Evolutionary conservation across 2,797 vertebrate species (phyloP), one percentile per base, ranked within the genome.

Genomic region (Eleutherodactylus coqui): DNA sequence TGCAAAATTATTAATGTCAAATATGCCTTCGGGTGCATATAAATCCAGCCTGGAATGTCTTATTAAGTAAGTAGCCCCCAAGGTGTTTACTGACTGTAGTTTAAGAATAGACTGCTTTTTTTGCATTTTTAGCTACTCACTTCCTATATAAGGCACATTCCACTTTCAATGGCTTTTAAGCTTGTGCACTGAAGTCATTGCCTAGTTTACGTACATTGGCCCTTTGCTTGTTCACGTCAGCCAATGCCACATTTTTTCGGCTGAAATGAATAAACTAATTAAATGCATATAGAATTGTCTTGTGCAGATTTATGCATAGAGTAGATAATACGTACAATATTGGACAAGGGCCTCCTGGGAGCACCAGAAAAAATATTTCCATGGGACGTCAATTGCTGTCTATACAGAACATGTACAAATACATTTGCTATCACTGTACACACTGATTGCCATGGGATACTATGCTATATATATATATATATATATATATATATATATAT

Each of bases 1-100:
- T 80, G 78, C 58, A 80, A 80, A 79, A 67, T 80, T 79, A 80
- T 80, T 80, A 80, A 80, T 80, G 78, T 45, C 78, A 80, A 80
- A 64, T 67, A 47, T 80, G 36, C 78, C 78, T 64, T 43, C 9
- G 32, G 78, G 78, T 41, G 55, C 41, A 32, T 62, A 64, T 32
- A 80, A 62, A 67, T 80, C 60, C 58, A 64, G 78, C 78, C 41
- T 49, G 58, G 43, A 45, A 64, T 80, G 58, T 45, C 41, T 80
- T 43, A n/a, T 58, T 64, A 67, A 67, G 38, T 80, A 64, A 80
- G 60, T 47, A 67, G n/a, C 41, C 78, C 78, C 78, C 60, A 64
- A 80, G 78, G 78, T 80, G 78, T 80, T 80, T 80, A 47, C 58
- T 80, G 58, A 47, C 27, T 11, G 29, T 27, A 29, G 78, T 47